phyloP scores from a whole-genome alignment of 2,797 vertebrate genomes.

The Trachops cirrhosus region DNA sequence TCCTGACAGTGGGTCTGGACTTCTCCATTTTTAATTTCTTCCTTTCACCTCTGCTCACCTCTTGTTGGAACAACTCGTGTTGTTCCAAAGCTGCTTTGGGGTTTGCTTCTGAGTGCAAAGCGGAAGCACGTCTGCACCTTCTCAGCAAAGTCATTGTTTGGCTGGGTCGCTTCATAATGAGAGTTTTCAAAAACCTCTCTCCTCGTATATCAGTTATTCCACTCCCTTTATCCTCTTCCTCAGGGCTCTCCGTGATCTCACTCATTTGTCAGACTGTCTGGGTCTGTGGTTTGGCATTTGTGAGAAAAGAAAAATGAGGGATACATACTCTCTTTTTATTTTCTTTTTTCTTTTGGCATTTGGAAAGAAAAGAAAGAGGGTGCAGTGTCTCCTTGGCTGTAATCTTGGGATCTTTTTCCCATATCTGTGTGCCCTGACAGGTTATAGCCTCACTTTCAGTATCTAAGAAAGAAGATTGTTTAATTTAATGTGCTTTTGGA shows the following conservation, averaged over 20 bases:
- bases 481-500: not conserved
- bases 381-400: not conserved
- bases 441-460: not conserved
- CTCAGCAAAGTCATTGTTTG: constrained; percentile 46
- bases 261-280: constrained; percentile 51
- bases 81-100: constrained; percentile 1
- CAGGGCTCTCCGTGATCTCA: not conserved
- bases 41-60: constrained; percentile 22
- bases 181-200: constrained; percentile 54
- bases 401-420: not conserved
- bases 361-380: not conserved
- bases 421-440: accelerated
- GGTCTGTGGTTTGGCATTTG: not conserved
- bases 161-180: constrained; percentile 43
- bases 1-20: not conserved
- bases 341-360: not conserved
- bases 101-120: not conserved
- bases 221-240: constrained; percentile 43
- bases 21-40: constrained; percentile 30
- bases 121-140: constrained; percentile 44
- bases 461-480: not conserved
- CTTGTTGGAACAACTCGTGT: constrained; percentile 4
- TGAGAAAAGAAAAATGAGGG: not conserved
- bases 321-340: not conserved
- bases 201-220: constrained; percentile 51